These are phyloP conservation scores for Gymnopithys bicolor DNA, from an alignment of 2,797 vertebrate genomes.

Conservation along the genomic window DNA sequence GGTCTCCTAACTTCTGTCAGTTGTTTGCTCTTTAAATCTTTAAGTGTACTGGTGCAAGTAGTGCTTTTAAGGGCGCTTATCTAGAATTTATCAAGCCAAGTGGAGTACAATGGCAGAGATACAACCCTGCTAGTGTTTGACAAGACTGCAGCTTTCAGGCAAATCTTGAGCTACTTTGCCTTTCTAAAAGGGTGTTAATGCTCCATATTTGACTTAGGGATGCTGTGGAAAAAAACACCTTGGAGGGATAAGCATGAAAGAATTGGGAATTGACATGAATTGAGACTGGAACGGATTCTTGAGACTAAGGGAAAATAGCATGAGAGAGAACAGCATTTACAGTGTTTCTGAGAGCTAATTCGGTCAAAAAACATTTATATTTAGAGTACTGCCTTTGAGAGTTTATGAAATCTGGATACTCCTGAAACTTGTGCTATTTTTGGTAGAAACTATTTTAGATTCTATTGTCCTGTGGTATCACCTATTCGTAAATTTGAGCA, in stretches of 20 bases:
- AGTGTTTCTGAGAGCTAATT: not conserved
- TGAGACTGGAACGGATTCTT: not conserved
- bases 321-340: not conserved
- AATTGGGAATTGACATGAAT: not conserved
- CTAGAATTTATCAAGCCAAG: not conserved
- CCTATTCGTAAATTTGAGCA: not conserved
- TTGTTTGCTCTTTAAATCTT: not conserved
- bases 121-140: not conserved
- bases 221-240: not conserved
- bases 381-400: not conserved
- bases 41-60: not conserved
- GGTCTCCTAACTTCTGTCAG: not conserved
- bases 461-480: not conserved
- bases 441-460: not conserved
- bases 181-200: not conserved
- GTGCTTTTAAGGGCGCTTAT: not conserved
- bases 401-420: not conserved
- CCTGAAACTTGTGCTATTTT: not conserved
- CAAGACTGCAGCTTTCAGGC: not conserved
- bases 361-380: not conserved
- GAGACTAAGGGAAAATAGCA: not conserved
- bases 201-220: rapidly evolving
- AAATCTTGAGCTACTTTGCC: not conserved
- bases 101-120: not conserved
- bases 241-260: not conserved